Evolutionary conservation across 2,113 vertebrate genomes (phyloP).

Genomic region (Cairina moschata): DNA sequence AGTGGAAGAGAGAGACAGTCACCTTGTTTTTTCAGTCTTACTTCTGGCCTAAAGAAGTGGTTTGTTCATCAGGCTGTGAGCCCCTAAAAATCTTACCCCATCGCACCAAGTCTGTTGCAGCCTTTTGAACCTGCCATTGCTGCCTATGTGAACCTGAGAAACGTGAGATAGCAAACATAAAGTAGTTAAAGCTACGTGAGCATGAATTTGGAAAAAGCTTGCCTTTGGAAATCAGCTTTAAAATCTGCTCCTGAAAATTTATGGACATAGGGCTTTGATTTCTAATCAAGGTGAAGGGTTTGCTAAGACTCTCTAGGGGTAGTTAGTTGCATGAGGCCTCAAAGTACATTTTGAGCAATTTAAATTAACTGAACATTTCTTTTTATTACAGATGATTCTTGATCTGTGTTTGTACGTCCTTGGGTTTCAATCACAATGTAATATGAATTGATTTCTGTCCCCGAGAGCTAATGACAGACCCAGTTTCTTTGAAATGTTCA

Average conservation of each 20-base stretch:
- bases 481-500: constrained; percentile 32
- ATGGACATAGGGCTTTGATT: not conserved
- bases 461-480: constrained; percentile 41
- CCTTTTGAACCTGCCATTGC: accelerated
- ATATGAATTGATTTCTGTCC: constrained; percentile 46
- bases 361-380: constrained; percentile 6
- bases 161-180: not conserved
- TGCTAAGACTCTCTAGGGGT: not conserved
- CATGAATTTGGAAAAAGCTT: not conserved
- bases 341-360: constrained; percentile 30
- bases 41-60: accelerated
- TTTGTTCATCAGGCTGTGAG: not conserved
- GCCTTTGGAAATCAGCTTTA: not conserved
- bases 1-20: not conserved
- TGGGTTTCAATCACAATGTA: constrained; percentile 17
- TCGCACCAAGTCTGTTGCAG: not conserved
- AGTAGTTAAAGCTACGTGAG: not conserved
- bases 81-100: not conserved
- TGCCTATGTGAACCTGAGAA: not conserved
- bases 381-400: constrained; percentile 27
- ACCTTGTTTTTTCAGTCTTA: not conserved
- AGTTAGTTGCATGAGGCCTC: not conserved
- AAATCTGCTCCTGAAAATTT: not conserved
- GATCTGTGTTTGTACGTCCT: not conserved
- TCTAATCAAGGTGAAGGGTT: not conserved